Evolutionary conservation across 1,140 invertebrate species (phyloP), one percentile per base, ranked within the genome.

Genomic region (Aphelinus atriplicis): DNA sequence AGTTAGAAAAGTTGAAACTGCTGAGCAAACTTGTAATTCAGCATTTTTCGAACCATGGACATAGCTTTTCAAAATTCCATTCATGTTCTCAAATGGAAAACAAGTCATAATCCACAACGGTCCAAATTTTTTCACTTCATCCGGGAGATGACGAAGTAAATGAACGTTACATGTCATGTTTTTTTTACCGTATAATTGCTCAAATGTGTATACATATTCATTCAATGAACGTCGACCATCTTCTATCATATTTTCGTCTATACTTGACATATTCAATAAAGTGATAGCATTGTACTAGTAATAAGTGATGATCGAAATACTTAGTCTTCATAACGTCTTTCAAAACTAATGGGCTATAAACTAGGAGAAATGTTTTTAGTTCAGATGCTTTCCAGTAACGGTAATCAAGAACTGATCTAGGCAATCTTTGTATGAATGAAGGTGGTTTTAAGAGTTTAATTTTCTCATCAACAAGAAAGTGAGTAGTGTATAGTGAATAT

Each of bases 41-140:
- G 2, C 0, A 7, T 10, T 5, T n/a, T 57, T 57, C 56, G 4
- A 26, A 26, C 26, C 26, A 26, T 26, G 26, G 26, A 26, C 26
- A 26, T 26, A 26, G 26, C 26, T 26, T 65, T 77, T 73, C 2
- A 79, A 64, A 7, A 46, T 56, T 0, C 75, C 73, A 68, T 76
- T 80, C 7, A 75, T 55, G 51, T 81, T 68, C 71, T 81, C 79
- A 61, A 77, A 77, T 48, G 68, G 67, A 68, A 77, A 81, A 58
- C 78, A 81, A 5, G 68, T 65, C 6, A 73, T 73, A 0, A 67
- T 43, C 65, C 69, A 57, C 26, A 7, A 7, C 3, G 56, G 4
- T 3, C 4, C 56, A 57, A 57, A 57, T n/a, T 57, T 57, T 67
- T 45, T 26, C 2, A 80, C 80, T 62, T 69, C 76, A 47, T 78